Evolutionary conservation across 2,888 invertebrate species (phyloP), one percentile per base, ranked within the genome.

Genomic region (Diogma glabrata): DNA sequence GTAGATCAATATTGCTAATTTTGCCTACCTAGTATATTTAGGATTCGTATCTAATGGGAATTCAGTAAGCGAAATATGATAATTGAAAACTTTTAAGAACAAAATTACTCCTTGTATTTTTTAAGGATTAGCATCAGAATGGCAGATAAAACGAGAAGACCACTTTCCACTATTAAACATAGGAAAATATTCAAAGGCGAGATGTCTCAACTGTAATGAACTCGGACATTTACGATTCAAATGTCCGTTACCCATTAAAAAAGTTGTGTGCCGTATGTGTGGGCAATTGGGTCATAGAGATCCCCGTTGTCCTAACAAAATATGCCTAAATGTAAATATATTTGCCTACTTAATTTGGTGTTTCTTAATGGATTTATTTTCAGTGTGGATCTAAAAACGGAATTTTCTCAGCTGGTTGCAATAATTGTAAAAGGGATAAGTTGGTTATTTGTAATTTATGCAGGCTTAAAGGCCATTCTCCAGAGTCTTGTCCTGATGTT

Each of bases 281-380:
- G 86, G 85, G n/a, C 63, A 62, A 6, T 60, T 62, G 1, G 84
- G 82, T 0, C 86, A 87, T 63, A 66, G 64, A 17, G 82, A 81
- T 58, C 74, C 77, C 0, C 72, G 80, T 33, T 87, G 86, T 63
- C 84, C 84, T 0, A 73, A 76, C 52, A 80, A 78, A 59, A 75
- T 82, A 57, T 86, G 86, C 59, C 73, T 82, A 52, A 79, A 81
- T 61, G 85, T 86, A 71, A 70, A 75, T 61, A 46, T n/a, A n/a
- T n/a, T n/a, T n/a, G n/a, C 12, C 47, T 33, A 36, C 14, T 48
- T 36, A 26, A 17, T 17, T 46, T 19, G 36, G 14, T 40, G 16
- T 43, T 22, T 55, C 23, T 10, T 23, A 19, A 14, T 22, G 16
- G 6, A 33, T 10, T 28, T 43, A 16, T 10, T 73, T 75, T 16